phyloP scores from a whole-genome alignment of 2,888 invertebrate species.

The Cepaea hortensis region DNA sequence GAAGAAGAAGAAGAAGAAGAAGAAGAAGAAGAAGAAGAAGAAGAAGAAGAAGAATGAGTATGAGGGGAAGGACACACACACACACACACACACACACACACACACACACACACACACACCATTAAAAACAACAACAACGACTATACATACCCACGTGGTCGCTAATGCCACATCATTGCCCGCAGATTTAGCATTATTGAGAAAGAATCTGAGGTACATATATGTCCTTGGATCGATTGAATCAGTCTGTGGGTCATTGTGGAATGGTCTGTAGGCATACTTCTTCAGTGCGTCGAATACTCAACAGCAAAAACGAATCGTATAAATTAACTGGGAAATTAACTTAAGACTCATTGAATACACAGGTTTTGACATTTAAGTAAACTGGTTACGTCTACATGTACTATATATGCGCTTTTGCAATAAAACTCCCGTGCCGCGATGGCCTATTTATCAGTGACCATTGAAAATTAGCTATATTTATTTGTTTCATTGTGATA shows the following conservation, averaged over 20 bases:
- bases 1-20: constrained; percentile 5
- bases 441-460: no score
- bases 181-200: constrained; percentile 58
- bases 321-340: no score
- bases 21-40: background rate
- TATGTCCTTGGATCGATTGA: constrained; percentile 69
- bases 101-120: no score
- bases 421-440: no score
- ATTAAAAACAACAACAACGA: no score
- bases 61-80: background rate
- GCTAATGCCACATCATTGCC: constrained; percentile 63
- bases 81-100: no score
- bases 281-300: constrained; percentile 64
- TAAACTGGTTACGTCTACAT: no score
- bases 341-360: no score
- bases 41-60: background rate
- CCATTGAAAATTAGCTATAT: no score
- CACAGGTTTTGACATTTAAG: no score
- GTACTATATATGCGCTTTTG: no score
- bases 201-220: constrained; percentile 64
- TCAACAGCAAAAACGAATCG: background rate
- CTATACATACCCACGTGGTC: constrained; percentile 64
- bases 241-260: constrained; percentile 56
- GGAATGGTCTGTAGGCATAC: constrained; percentile 67
- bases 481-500: no score